Evolutionary conservation across 2,797 vertebrate genomes (phyloP).

Genomic region (Pseudopleuronectes americanus): DNA sequence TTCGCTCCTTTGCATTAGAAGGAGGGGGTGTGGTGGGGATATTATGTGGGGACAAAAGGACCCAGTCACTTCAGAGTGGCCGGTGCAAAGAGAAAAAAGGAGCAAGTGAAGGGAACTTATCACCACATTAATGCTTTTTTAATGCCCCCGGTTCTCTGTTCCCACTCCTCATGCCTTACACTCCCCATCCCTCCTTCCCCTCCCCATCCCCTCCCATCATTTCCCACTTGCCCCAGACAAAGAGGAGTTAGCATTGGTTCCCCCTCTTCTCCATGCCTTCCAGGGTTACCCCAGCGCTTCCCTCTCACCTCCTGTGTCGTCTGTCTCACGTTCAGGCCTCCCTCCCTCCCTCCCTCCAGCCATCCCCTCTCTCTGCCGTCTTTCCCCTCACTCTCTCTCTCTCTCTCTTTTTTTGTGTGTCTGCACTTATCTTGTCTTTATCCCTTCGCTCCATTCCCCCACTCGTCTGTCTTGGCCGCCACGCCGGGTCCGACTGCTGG

Average conservation of each 20-base stretch:
- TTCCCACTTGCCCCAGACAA: constrained; percentile 75
- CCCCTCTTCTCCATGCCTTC: constrained; percentile 69
- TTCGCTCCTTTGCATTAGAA: constrained; percentile 47
- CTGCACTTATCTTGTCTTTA: constrained; percentile 22
- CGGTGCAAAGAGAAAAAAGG: constrained; percentile 45
- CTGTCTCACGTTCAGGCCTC: constrained; percentile 47
- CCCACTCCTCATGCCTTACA: constrained; percentile 45
- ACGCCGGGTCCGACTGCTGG: constrained; percentile 69
- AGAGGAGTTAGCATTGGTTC: constrained; percentile 71
- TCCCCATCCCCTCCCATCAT: constrained; percentile 39
- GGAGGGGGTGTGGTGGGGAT: constrained; percentile 19
- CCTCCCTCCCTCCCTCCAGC: neutral
- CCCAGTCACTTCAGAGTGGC: constrained; percentile 68
- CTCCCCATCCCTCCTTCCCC: constrained; percentile 27
- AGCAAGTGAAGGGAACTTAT: constrained; percentile 76
- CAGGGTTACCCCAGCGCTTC: constrained; percentile 54
- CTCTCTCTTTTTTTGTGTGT: neutral
- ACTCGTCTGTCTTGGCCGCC: constrained; percentile 42
- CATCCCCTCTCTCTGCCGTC: constrained; percentile 29
- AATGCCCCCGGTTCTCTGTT: constrained; percentile 59
- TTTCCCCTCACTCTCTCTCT: neutral
- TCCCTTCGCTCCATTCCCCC: constrained; percentile 23
- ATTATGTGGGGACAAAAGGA: constrained; percentile 71
- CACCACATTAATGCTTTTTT: constrained; percentile 76
- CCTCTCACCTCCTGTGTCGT: constrained; percentile 64